Percentiles rank a stretch among this genome's conserved stretches.
phyloP scores from a whole-genome alignment of 1,140 invertebrate genomes.

The Bombus fervidus region DNA sequence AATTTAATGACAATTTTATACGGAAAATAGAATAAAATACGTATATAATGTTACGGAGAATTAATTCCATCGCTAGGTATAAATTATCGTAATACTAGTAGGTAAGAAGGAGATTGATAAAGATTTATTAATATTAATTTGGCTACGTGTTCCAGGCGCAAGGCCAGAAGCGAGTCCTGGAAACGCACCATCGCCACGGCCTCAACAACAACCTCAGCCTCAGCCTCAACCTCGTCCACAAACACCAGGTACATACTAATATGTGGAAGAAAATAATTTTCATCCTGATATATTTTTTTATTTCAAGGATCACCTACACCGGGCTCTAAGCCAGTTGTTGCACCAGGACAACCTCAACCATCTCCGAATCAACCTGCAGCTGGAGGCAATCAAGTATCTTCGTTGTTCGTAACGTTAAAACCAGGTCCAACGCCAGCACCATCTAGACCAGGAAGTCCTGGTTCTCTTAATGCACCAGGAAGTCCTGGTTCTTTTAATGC shows the following conservation, averaged over 20 bases:
- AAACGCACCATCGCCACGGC: neutral
- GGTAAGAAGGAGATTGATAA: too few species aligned
- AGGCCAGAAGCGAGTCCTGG: neutral
- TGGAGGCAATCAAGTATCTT: conserved; percentile 45
- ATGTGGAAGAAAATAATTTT: neutral
- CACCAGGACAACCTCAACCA: conserved; percentile 15
- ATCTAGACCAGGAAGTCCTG: conserved; percentile 24
- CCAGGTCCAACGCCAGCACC: conserved; percentile 9
- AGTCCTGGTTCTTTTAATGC: neutral
- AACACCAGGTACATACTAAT: conserved; percentile 10
- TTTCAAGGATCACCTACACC: neutral
- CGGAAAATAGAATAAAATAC: conserved; percentile 3
- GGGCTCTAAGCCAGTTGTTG: neutral
- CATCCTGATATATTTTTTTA: neutral
- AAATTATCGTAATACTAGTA: neutral
- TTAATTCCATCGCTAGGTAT: neutral
- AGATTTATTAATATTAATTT: neutral
- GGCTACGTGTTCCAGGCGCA: neutral
- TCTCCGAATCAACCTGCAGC: neutral
- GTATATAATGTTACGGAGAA: too few species aligned
- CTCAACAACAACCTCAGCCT: conserved; percentile 19
- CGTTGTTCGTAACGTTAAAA: conserved; percentile 27
- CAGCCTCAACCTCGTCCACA: neutral
- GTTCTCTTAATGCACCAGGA: too few species aligned
- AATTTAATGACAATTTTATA: neutral